Evolutionary conservation across 2,797 vertebrate genomes (phyloP).

Genomic region (Pseudochromis fuscus): DNA sequence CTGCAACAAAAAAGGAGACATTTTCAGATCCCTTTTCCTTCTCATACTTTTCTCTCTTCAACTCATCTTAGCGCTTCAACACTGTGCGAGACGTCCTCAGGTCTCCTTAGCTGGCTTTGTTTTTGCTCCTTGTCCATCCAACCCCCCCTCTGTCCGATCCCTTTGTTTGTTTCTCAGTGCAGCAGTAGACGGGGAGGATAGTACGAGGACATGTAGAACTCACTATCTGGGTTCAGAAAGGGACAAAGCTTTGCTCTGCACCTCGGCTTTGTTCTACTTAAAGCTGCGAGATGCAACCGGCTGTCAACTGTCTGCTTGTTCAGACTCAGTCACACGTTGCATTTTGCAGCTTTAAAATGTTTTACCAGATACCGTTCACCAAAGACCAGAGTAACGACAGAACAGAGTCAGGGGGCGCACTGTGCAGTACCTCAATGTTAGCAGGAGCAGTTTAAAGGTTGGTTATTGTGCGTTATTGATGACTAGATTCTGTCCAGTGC

Average conservation of each 20-base stretch:
- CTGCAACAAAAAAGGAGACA: conserved; percentile 30
- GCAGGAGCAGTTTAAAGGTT: not conserved
- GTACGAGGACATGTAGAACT: no score
- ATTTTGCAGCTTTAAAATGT: conserved; percentile 18
- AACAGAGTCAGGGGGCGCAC: not conserved
- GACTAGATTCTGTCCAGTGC: not conserved
- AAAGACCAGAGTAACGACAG: conserved; percentile 50
- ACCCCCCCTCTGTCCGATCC: not conserved
- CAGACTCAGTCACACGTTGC: conserved; percentile 4
- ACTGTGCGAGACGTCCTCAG: conserved; percentile 57
- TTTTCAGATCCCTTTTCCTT: conserved; percentile 25
- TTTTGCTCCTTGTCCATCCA: not conserved
- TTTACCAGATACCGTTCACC: conserved; percentile 37
- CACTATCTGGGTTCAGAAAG: no score
- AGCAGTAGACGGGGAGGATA: conserved; percentile 18
- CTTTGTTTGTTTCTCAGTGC: conserved; percentile 2
- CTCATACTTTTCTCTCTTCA: conserved; percentile 11
- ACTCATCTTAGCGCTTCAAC: conserved; percentile 52
- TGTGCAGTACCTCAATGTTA: conserved; percentile 4
- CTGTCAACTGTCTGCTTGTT: not conserved
- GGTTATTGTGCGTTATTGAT: not conserved
- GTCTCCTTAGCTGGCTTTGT: conserved; percentile 52
- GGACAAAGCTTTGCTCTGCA: not conserved
- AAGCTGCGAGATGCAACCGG: conserved; percentile 19
- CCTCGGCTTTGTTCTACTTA: not conserved